Evolutionary conservation across 2,888 invertebrate species (phyloP).

Genomic region (Campoletis raptor): DNA sequence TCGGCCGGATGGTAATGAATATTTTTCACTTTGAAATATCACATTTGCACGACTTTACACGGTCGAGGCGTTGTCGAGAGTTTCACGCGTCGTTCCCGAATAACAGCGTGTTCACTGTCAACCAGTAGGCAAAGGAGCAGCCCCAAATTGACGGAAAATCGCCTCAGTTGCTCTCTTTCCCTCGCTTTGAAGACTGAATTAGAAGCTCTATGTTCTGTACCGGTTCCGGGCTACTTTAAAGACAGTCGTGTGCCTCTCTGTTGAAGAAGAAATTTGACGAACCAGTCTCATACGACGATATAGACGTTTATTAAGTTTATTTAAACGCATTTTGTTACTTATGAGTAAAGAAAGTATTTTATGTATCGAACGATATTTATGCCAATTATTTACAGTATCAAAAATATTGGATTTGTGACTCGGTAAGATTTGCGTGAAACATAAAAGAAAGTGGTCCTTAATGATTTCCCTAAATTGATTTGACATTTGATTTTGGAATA

Average conservation of each 20-base stretch:
- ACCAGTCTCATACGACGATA: neutral
- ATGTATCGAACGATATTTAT: neutral
- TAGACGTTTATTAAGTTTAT: conserved; percentile 3
- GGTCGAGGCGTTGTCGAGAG: conserved; percentile 72
- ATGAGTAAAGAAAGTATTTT: neutral
- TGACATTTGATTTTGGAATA: too few species aligned
- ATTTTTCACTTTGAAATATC: conserved; percentile 75
- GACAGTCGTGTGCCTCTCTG: conserved; percentile 19
- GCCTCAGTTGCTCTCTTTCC: conserved; percentile 71
- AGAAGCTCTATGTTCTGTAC: conserved; percentile 73
- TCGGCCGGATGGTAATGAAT: conserved; percentile 78
- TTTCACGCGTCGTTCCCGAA: conserved; percentile 76
- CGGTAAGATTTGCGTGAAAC: neutral
- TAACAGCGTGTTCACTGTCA: conserved; percentile 76
- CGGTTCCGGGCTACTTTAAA: conserved; percentile 43
- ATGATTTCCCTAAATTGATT: too few species aligned
- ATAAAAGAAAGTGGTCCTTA: too few species aligned
- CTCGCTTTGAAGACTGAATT: conserved; percentile 83
- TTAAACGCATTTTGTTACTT: neutral
- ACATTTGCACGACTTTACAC: conserved; percentile 50
- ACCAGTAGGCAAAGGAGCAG: conserved; percentile 73
- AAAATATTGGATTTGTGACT: neutral
- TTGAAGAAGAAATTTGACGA: conserved; percentile 28
- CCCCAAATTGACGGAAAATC: conserved; percentile 82
- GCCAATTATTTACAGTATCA: neutral